Evolutionary conservation across 2,797 vertebrate species (phyloP).

Genomic region (Catostomus latipinnis): DNA sequence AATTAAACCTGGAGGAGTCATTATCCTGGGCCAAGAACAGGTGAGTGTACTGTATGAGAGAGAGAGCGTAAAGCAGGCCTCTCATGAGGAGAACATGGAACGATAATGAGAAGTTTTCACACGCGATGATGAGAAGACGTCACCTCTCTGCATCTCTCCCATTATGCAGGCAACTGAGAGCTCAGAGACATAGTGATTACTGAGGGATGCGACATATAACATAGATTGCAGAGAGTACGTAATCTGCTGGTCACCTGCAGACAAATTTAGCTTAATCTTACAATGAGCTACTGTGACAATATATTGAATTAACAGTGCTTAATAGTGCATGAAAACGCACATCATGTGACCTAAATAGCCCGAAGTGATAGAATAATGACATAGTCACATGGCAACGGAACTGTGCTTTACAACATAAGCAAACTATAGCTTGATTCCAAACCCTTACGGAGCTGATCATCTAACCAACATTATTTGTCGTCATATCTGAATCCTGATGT

Average conservation of each 20-base stretch:
- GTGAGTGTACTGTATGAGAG: slow-evolving; percentile 73
- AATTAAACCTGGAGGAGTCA: slow-evolving; percentile 96
- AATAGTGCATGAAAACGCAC: background rate
- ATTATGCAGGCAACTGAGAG: background rate
- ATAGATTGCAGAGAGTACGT: background rate
- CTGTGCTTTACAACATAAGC: no score
- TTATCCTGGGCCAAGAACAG: slow-evolving; percentile 98
- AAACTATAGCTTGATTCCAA: no score
- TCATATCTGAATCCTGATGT: no score
- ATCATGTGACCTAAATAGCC: slow-evolving; percentile 8
- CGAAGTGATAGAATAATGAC: background rate
- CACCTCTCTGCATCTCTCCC: slow-evolving; percentile 29
- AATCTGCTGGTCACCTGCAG: background rate
- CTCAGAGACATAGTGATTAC: slow-evolving; percentile 3
- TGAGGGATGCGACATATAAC: slow-evolving; percentile 10
- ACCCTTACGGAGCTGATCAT: no score
- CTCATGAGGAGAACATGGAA: slow-evolving; percentile 23
- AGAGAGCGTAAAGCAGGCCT: background rate
- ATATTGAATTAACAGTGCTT: background rate
- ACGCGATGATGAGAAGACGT: slow-evolving; percentile 59
- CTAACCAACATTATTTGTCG: no score
- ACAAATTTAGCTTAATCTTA: no score
- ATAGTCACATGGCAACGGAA: no score
- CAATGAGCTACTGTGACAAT: background rate
- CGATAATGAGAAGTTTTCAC: slow-evolving; percentile 59